These are phyloP conservation scores for Leptopilina boulardi DNA, from an alignment of 1,140 invertebrate species.

Conservation along the genomic window DNA sequence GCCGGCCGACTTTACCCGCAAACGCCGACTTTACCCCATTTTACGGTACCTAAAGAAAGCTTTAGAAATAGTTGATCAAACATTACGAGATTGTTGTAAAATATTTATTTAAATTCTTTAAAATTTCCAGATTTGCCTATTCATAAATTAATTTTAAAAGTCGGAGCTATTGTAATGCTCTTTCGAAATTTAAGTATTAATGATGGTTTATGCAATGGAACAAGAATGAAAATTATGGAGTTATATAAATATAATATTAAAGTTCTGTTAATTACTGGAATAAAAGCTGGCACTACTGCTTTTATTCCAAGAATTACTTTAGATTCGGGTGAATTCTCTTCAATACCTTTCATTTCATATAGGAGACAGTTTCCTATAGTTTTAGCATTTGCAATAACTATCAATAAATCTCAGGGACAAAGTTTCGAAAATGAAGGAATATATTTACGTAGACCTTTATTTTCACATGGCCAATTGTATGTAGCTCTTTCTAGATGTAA, in stretches of 20 bases:
- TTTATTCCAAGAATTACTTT: conserved; percentile 41
- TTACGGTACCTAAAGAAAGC: too few relatives aligned
- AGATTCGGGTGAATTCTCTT: too few relatives aligned
- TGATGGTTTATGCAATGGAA: too few relatives aligned
- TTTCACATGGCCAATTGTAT: conserved; percentile 40
- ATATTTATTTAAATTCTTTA: conserved; percentile 47
- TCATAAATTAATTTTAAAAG: conserved; percentile 47
- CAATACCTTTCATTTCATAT: too few relatives aligned
- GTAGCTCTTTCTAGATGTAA: too few relatives aligned
- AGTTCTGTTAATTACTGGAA: conserved; percentile 41
- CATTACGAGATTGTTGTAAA: too few relatives aligned
- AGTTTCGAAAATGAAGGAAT: conserved; percentile 29
- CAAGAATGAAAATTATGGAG: too few relatives aligned
- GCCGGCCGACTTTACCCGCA: too few relatives aligned
- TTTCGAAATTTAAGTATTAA: conserved; percentile 44
- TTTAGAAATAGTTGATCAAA: too few relatives aligned
- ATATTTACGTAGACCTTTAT: conserved; percentile 9
- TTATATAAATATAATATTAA: conserved; percentile 43
- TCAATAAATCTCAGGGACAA: conserved; percentile 52
- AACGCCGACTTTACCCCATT: too few relatives aligned
- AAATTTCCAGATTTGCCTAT: conserved; percentile 39
- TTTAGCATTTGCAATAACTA: too few relatives aligned
- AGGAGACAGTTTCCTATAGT: too few relatives aligned
- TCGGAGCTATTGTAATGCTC: conserved; percentile 38
- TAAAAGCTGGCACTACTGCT: conserved; percentile 12